A percentile compares a stretch with the other conserved stretches of the same genome.
Evolutionary conservation across 2,113 vertebrate species (phyloP).

Genomic region (Bubo bubo): DNA sequence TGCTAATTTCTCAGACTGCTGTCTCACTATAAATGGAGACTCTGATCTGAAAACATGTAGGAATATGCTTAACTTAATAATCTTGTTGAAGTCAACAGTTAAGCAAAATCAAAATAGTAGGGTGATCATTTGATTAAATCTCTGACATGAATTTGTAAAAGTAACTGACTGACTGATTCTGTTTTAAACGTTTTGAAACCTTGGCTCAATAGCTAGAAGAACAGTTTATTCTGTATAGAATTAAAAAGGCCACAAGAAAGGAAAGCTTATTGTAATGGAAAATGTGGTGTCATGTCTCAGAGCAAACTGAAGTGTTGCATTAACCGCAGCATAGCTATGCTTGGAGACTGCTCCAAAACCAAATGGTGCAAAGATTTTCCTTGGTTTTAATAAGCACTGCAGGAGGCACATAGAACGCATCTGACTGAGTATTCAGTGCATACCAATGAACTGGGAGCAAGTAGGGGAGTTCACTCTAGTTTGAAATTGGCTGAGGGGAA

Average conservation of each 20-base stretch:
- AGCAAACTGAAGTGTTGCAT: background rate
- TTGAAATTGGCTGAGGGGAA: background rate
- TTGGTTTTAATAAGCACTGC: background rate
- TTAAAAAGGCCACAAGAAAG: background rate
- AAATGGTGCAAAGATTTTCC: background rate
- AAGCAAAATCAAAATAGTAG: background rate
- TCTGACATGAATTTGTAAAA: background rate
- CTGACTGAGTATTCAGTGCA: background rate
- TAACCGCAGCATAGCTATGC: background rate
- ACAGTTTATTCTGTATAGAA: conserved; percentile 4
- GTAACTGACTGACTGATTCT: background rate
- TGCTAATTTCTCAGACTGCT: background rate
- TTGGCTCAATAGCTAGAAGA: background rate
- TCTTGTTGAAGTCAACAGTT: background rate
- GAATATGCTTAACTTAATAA: background rate
- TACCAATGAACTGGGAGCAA: background rate
- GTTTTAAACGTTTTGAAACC: conserved; percentile 1
- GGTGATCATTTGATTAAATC: background rate
- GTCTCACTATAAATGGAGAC: background rate
- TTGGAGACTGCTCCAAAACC: background rate
- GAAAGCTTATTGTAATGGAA: background rate
- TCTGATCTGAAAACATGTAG: background rate
- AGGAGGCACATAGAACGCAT: background rate
- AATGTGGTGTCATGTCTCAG: background rate
- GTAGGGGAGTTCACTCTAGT: background rate